phyloP scores from a whole-genome alignment of 2,113 vertebrate species.

The Puntigrus tetrazona region DNA sequence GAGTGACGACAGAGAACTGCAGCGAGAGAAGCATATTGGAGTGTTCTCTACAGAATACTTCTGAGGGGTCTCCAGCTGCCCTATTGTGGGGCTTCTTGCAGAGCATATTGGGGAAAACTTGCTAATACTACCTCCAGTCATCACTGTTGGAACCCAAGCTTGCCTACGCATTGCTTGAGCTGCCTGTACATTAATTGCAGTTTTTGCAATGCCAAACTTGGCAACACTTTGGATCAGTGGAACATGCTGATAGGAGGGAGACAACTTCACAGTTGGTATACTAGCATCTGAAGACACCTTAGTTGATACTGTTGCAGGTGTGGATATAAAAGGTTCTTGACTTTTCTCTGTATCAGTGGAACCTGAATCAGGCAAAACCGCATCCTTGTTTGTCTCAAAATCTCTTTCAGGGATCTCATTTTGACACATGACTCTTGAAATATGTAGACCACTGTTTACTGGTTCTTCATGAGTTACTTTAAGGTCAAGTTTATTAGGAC shows the following conservation, averaged over 20 bases:
- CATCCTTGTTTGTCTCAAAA: conserved; percentile 67
- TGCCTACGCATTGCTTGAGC: conserved; percentile 79
- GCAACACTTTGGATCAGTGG: conserved; percentile 80
- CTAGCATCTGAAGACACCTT: conserved; percentile 75
- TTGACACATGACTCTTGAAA: conserved; percentile 60
- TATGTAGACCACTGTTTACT: conserved; percentile 49
- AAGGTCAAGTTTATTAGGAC: conserved; percentile 89
- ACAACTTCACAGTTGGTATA: conserved; percentile 89
- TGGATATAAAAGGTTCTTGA: conserved; percentile 67
- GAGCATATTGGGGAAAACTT: conserved; percentile 81
- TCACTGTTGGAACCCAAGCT: conserved; percentile 78
- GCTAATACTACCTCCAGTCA: conserved; percentile 74
- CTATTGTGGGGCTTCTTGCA: conserved; percentile 63
- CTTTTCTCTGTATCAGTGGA: conserved; percentile 71
- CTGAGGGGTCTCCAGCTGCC: conserved; percentile 83
- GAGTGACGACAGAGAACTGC: conserved; percentile 93
- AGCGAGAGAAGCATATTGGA: conserved; percentile 90
- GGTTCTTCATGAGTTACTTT: conserved; percentile 76
- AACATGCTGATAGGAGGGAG: conserved; percentile 90
- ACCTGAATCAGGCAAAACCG: conserved; percentile 61
- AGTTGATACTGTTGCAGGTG: conserved; percentile 73
- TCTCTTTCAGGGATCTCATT: conserved; percentile 76
- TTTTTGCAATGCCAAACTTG: conserved; percentile 71
- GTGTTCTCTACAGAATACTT: conserved; percentile 89
- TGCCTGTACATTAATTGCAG: conserved; percentile 71